Evolutionary conservation across 37 sponge, comb jelly and placozoan genomes (phyloP).

Genomic region (Cladorhizidae sp.): DNA sequence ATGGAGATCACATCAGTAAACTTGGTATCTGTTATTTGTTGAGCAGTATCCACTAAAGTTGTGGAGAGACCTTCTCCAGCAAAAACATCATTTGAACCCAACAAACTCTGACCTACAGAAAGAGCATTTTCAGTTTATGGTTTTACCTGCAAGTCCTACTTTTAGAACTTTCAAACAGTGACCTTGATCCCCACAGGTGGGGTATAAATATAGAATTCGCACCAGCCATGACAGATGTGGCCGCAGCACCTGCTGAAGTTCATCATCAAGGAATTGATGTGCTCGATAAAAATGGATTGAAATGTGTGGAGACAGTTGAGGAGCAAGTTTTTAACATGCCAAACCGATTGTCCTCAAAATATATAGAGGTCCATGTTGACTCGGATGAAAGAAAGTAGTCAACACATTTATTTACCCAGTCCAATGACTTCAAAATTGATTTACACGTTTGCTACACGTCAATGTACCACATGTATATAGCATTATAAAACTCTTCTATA

Average conservation of each 20-base stretch:
- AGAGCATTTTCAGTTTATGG: neutral
- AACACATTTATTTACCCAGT: no score
- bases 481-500: no score
- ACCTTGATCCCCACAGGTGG: conserved; percentile 27
- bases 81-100: conserved; percentile 18
- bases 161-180: neutral
- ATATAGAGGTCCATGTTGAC: no score
- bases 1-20: conserved; percentile 29
- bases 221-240: conserved; percentile 26
- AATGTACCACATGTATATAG: no score
- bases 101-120: conserved; percentile 43
- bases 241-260: conserved; percentile 15
- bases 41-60: no score
- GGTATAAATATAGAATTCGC: neutral
- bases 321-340: no score
- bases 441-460: no score
- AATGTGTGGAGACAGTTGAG: conserved; percentile 44
- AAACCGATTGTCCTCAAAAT: no score
- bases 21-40: conserved; percentile 13
- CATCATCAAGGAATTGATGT: conserved; percentile 38
- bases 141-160: neutral
- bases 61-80: conserved; percentile 45
- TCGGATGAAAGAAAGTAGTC: no score
- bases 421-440: no score
- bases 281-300: conserved; percentile 30